These are phyloP conservation scores for Sycophila texana DNA, from an alignment of 2,888 invertebrate species.

Conservation along the genomic window DNA sequence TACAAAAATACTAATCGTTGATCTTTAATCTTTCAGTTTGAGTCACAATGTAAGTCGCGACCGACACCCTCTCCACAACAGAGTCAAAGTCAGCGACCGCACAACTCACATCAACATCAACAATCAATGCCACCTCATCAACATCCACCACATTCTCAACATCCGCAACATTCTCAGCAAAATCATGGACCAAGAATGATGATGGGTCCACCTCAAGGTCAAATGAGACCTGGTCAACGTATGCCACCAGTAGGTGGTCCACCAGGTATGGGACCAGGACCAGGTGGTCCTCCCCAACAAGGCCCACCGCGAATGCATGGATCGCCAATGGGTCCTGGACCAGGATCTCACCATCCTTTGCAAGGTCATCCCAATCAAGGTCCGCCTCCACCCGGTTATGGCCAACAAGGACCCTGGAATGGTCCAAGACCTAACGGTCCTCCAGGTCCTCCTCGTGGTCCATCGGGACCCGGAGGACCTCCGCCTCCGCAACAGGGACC, in stretches of 20 bases:
- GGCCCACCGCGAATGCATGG: slow-evolving; percentile 77
- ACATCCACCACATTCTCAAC: slow-evolving; percentile 77
- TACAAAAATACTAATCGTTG: neutral
- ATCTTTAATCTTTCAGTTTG: slow-evolving; percentile 81
- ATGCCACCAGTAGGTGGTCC: slow-evolving; percentile 74
- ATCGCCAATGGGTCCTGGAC: slow-evolving; percentile 77
- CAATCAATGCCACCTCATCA: slow-evolving; percentile 76
- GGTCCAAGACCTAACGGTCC: slow-evolving; percentile 79
- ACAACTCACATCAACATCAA: slow-evolving; percentile 78
- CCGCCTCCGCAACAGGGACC: slow-evolving; percentile 79
- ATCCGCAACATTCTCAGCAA: slow-evolving; percentile 77
- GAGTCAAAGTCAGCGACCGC: slow-evolving; percentile 78
- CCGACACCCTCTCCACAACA: slow-evolving; percentile 86
- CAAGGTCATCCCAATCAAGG: slow-evolving; percentile 77
- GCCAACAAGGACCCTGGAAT: slow-evolving; percentile 79
- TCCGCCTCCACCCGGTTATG: slow-evolving; percentile 79
- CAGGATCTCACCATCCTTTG: slow-evolving; percentile 79
- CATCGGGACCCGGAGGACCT: slow-evolving; percentile 79
- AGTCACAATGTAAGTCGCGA: slow-evolving; percentile 93
- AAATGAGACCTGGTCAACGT: slow-evolving; percentile 75
- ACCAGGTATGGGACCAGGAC: slow-evolving; percentile 75
- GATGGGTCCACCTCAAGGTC: slow-evolving; percentile 78
- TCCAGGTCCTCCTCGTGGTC: slow-evolving; percentile 77
- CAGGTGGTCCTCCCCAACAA: slow-evolving; percentile 77
- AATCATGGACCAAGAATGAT: slow-evolving; percentile 78